phyloP scores from a whole-genome alignment of 1,140 invertebrate species.

The Pogonognathellus flavescens region DNA sequence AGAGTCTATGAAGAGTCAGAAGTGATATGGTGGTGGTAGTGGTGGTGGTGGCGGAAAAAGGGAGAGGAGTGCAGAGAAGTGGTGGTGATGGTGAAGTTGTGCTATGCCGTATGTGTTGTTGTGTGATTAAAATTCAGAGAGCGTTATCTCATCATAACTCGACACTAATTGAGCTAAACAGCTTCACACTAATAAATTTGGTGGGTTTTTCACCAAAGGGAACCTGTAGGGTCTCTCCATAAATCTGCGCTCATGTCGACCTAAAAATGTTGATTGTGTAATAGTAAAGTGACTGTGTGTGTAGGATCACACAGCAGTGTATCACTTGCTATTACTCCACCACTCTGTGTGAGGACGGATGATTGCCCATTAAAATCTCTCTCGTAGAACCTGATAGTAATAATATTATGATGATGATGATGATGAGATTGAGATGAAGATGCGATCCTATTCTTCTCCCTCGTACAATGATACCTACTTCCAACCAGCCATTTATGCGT shows the following conservation, averaged over 20 bases:
- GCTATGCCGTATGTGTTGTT: conserved; percentile 43
- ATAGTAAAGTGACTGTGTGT: too few relatives aligned
- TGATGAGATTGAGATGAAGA: too few relatives aligned
- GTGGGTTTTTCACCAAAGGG: conserved; percentile 58
- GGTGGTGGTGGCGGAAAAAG: neutral
- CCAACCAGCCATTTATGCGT: too few relatives aligned
- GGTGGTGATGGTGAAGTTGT: neutral
- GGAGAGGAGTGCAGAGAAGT: conserved; percentile 14
- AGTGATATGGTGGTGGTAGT: conserved; percentile 1
- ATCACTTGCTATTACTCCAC: neutral
- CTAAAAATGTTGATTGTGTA: conserved; percentile 45
- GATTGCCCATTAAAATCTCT: conserved; percentile 5
- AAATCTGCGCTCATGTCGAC: conserved; percentile 52
- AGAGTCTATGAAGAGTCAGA: neutral
- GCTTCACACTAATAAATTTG: conserved; percentile 65
- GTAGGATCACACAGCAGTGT: too few relatives aligned
- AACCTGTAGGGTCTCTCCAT: conserved; percentile 58
- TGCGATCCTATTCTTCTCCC: too few relatives aligned
- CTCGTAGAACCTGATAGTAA: neutral
- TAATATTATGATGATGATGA: neutral
- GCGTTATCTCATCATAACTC: conserved; percentile 66
- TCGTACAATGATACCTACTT: too few relatives aligned
- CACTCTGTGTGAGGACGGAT: neutral
- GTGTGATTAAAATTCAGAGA: conserved; percentile 64
- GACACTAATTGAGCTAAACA: conserved; percentile 67